Evolutionary conservation across 2,797 vertebrate species (phyloP).

Genomic region (Urosaurus nigricauda): DNA sequence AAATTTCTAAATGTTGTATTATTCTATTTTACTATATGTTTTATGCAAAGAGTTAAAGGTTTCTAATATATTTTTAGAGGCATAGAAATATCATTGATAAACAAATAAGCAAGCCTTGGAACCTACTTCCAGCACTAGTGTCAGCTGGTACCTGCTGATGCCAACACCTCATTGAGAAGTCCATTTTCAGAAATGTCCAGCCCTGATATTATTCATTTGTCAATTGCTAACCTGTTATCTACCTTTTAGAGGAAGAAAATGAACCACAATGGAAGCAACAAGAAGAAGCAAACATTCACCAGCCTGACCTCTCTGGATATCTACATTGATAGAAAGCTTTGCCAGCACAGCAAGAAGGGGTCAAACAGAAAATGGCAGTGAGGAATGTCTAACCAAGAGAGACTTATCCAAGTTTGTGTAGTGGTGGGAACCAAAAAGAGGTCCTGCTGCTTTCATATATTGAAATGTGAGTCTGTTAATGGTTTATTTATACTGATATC

Average conservation of each 20-base stretch:
- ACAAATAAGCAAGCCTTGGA: not conserved
- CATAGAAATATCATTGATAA: no score
- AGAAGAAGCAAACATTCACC: not conserved
- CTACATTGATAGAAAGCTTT: not conserved
- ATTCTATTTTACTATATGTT: not conserved
- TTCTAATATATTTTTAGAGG: not conserved
- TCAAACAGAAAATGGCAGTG: not conserved
- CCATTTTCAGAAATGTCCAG: not conserved
- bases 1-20: no score
- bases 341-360: not conserved
- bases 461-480: no score
- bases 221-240: not conserved
- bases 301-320: not conserved
- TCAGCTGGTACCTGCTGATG: not conserved
- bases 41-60: not conserved
- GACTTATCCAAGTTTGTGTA: no score
- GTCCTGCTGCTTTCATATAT: no score
- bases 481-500: no score
- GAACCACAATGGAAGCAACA: not conserved
- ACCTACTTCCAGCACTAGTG: not conserved
- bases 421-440: no score
- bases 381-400: no score
- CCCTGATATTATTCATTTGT: not conserved
- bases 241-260: not conserved
- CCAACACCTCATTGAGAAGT: not conserved